These are phyloP conservation scores for Lysandra bellargus DNA, from an alignment of 2,888 invertebrate species.

Conservation along the genomic window DNA sequence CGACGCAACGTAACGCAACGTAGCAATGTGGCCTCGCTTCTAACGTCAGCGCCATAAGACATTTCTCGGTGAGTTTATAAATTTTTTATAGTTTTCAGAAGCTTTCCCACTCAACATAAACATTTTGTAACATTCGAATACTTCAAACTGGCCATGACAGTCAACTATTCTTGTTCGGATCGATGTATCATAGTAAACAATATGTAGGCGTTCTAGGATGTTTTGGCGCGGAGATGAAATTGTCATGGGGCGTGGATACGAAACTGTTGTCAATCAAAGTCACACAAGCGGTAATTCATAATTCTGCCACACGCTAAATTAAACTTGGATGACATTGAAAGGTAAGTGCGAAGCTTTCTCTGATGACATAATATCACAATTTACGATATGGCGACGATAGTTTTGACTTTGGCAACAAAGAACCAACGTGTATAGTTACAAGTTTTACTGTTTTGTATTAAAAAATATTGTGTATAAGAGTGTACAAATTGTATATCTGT, in stretches of 20 bases:
- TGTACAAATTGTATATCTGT: neutral
- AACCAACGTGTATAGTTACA: too few species aligned
- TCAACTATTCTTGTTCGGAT: neutral
- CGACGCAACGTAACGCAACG: neutral
- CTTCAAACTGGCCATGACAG: neutral
- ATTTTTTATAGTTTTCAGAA: neutral
- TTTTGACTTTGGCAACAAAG: too few species aligned
- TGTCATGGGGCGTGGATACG: neutral
- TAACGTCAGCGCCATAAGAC: slow-evolving; percentile 17
- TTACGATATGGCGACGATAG: too few species aligned
- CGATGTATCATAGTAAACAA: neutral
- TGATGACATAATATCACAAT: too few species aligned
- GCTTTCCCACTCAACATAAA: slow-evolving; percentile 10
- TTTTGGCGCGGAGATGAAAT: neutral
- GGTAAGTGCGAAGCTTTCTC: too few species aligned
- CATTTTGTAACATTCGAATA: neutral
- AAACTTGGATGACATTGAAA: too few species aligned
- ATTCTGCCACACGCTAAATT: too few species aligned
- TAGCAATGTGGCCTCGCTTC: neutral
- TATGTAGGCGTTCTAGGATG: neutral
- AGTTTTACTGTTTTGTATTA: too few species aligned
- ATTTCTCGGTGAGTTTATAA: neutral
- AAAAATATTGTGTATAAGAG: too few species aligned
- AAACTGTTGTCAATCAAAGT: neutral
- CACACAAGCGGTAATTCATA: neutral